phyloP scores from a whole-genome alignment of 2,888 invertebrate species.

The Metallyticus violacea region DNA sequence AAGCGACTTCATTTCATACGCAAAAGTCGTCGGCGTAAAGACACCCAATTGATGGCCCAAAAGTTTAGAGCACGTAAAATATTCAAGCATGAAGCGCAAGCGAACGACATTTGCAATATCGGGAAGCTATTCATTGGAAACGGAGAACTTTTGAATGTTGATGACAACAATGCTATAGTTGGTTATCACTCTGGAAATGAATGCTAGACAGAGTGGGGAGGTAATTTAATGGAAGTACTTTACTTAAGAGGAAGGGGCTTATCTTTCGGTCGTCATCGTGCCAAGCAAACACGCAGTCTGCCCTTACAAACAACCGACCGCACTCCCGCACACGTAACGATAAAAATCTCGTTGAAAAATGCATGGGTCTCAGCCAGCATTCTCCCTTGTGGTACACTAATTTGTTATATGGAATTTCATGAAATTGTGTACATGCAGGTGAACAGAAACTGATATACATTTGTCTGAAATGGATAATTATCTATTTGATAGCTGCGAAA shows the following conservation, averaged over 20 bases:
- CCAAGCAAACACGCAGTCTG: background rate
- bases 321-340: background rate
- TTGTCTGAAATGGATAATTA: background rate
- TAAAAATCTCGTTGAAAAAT: constrained; percentile 24
- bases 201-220: background rate
- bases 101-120: background rate
- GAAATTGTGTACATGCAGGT: background rate
- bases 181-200: background rate
- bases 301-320: no score
- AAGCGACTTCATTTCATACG: background rate
- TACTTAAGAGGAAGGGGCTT: constrained; percentile 19
- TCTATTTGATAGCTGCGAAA: background rate
- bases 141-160: no score
- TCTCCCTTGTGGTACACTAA: constrained; percentile 3
- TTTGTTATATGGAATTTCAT: constrained; percentile 14
- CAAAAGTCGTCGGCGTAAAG: background rate
- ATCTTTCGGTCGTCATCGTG: background rate
- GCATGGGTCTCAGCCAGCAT: no score
- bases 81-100: background rate
- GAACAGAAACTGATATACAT: background rate
- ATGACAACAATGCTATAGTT: background rate
- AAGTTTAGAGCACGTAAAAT: background rate
- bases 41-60: background rate
- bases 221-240: constrained; percentile 29
- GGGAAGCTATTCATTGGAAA: background rate